phyloP scores from a whole-genome alignment of 2,888 invertebrate species.

The Drosophila neutralis region DNA sequence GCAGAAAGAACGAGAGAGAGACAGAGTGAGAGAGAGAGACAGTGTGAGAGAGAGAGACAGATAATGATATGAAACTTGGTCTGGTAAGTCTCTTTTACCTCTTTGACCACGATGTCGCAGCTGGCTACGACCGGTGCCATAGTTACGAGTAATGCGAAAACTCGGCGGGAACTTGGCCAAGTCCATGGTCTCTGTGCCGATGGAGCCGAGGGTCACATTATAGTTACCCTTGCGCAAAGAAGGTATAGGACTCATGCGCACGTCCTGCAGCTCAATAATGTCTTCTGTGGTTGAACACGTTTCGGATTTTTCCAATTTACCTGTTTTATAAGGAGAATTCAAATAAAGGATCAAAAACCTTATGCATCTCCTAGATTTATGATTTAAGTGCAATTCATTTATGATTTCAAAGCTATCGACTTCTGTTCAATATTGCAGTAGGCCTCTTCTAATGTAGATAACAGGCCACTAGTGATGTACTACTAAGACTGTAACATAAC shows the following conservation, averaged over 20 bases:
- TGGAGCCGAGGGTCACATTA: conserved; percentile 87
- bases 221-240: conserved; percentile 90
- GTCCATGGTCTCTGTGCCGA: conserved; percentile 87
- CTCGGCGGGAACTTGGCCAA: conserved; percentile 90
- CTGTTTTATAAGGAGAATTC: conserved; percentile 41
- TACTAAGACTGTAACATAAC: too few species aligned
- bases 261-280: conserved; percentile 95
- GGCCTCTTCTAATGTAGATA: too few species aligned
- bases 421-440: background rate
- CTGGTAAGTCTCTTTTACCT: conserved; percentile 78
- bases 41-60: background rate
- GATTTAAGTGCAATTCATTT: background rate
- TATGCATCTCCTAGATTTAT: background rate
- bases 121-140: conserved; percentile 86
- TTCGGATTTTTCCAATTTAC: conserved; percentile 83
- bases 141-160: conserved; percentile 90
- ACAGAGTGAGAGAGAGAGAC: background rate
- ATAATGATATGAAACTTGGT: background rate
- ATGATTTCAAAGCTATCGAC: background rate
- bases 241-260: conserved; percentile 93
- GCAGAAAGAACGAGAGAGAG: background rate
- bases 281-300: conserved; percentile 87
- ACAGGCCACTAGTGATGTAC: too few species aligned
- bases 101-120: conserved; percentile 86
- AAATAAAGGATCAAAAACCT: background rate